These are phyloP conservation scores for Nephila pilipes DNA, from an alignment of 1,140 invertebrate genomes.

Conservation along the genomic window DNA sequence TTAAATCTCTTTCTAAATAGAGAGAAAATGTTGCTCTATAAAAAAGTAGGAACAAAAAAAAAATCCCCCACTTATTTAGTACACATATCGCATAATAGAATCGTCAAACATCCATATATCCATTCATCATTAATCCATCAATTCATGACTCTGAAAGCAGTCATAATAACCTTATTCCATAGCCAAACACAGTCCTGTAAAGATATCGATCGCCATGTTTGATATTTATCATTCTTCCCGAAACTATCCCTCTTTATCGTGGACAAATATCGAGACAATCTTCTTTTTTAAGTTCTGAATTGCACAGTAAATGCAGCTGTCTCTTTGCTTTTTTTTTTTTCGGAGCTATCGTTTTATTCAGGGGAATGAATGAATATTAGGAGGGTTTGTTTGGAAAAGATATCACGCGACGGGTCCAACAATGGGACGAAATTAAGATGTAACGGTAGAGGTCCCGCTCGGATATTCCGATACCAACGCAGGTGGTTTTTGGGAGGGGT, in stretches of 20 bases:
- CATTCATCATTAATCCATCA: background rate
- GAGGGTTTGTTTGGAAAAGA: constrained; percentile 42
- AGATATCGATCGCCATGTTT: background rate
- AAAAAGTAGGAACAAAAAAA: too few relatives aligned
- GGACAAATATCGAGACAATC: background rate
- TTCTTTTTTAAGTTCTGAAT: background rate
- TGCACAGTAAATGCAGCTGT: background rate
- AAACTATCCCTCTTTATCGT: background rate
- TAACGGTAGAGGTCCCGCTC: background rate
- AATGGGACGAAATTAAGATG: constrained; percentile 30
- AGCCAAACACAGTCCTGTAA: background rate
- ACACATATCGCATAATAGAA: background rate
- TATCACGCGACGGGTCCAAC: background rate
- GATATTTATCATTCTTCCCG: background rate
- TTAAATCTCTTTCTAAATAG: too few relatives aligned
- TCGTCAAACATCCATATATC: background rate
- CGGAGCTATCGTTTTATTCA: background rate
- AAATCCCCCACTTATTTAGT: background rate
- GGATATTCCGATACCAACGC: background rate
- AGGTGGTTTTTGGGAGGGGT: background rate
- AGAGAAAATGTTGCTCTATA: too few relatives aligned
- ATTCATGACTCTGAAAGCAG: background rate
- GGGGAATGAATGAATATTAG: background rate
- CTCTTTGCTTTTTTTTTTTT: background rate
- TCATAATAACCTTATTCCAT: background rate